Conservation (phyloP, 1,140 invertebrate species). For the Acromyrmex echinatior region DNA sequence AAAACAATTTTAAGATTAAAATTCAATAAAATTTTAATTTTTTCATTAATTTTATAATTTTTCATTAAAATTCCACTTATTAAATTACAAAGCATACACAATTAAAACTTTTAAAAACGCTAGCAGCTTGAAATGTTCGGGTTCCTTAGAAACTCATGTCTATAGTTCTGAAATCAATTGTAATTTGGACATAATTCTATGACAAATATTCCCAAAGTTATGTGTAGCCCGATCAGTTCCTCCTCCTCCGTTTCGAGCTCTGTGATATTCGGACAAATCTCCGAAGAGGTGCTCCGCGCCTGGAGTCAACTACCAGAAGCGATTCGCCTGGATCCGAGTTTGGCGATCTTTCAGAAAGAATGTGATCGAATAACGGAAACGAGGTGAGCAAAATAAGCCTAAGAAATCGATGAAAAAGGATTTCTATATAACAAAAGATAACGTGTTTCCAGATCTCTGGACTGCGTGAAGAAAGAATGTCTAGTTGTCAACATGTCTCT, state of each 20-base stretch:
- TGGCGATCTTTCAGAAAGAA: conserved; percentile 88
- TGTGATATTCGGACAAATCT: conserved; percentile 76
- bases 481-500: conserved; percentile 72
- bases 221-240: conserved; percentile 60
- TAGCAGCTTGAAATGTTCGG: too few species aligned
- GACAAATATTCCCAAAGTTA: conserved; percentile 5
- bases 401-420: not conserved
- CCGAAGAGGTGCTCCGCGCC: conserved; percentile 89
- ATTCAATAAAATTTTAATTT: not conserved
- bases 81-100: not conserved
- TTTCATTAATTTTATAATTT: too few species aligned
- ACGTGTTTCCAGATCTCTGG: conserved; percentile 14
- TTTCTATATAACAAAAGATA: conserved; percentile 1
- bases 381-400: conserved; percentile 38
- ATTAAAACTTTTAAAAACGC: not conserved
- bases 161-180: not conserved
- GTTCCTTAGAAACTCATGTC: not conserved
- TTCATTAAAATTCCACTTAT: not conserved
- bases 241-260: conserved; percentile 75
- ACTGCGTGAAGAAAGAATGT: conserved; percentile 61
- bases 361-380: conserved; percentile 85
- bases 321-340: conserved; percentile 89
- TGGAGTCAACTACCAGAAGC: conserved; percentile 89
- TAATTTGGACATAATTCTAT: conserved; percentile 6
- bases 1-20: not conserved